A percentile compares a stretch with the other conserved stretches of the same genome.
phyloP scores from a whole-genome alignment of 2,888 invertebrate species.

The Agrotis segetum region DNA sequence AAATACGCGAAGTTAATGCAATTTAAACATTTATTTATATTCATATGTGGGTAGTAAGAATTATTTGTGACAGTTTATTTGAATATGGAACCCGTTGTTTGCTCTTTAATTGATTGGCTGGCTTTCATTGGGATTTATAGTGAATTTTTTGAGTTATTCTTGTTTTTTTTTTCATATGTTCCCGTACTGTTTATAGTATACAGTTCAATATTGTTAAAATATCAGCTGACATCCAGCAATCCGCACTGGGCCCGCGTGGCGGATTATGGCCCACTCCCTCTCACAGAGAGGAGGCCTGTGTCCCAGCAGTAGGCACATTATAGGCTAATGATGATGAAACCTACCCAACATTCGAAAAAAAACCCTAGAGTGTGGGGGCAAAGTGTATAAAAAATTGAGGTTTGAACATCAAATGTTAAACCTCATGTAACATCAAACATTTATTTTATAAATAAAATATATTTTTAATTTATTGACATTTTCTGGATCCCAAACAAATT shows the following conservation, averaged over 20 bases:
- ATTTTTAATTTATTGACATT: background rate
- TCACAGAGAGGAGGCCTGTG: too few relatives aligned
- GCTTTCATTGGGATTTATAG: background rate
- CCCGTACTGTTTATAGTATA: too few relatives aligned
- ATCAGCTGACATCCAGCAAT: too few relatives aligned
- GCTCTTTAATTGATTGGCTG: constrained; percentile 22
- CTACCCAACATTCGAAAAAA: too few relatives aligned
- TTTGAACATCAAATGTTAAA: background rate
- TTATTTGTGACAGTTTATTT: constrained; percentile 40
- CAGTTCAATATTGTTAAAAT: background rate
- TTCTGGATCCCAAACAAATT: constrained; percentile 4
- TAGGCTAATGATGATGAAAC: too few relatives aligned
- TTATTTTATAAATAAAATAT: background rate
- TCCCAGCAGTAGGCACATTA: too few relatives aligned
- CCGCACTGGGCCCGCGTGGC: too few relatives aligned
- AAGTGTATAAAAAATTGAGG: too few relatives aligned
- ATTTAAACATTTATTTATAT: constrained; percentile 69
- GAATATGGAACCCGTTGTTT: constrained; percentile 8
- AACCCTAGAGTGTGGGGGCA: too few relatives aligned
- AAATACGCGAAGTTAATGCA: constrained; percentile 68
- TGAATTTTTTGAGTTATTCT: background rate
- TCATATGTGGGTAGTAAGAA: constrained; percentile 41
- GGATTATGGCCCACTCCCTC: too few relatives aligned
- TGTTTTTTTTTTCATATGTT: background rate
- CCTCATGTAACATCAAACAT: background rate